Evolutionary conservation across 2,113 vertebrate species (phyloP), one percentile per base, ranked within the genome.

Genomic region (Beaufortia kweichowensis): DNA sequence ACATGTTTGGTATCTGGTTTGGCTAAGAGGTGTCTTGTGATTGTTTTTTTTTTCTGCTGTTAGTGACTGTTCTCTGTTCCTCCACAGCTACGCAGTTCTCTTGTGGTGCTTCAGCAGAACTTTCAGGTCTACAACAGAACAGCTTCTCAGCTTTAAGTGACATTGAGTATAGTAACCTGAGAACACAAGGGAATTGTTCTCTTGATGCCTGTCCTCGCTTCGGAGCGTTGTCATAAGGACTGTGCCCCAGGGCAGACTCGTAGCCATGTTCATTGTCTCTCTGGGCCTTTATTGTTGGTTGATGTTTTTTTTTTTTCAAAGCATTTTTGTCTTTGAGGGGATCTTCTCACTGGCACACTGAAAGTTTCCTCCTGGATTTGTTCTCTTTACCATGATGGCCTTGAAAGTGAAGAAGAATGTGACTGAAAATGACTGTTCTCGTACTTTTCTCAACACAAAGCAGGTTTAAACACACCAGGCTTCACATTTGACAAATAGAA

Each of bases 81-180:
- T 70, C 53, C 76, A 56, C 90, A 98, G 96, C 88, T 98, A 11
- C 96, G 95, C 82, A 93, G 63, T 57, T 97, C 96, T 79, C 92
- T 98, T 70, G 71, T 94, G 82, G 85, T 93, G 88, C 93, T 98
- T 63, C 96, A 98, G 85, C 91, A 92, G 85, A 96, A 91, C 85
- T 98, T 98, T 82, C 93, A 95, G 41, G 82, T 89, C 46, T 88
- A 92, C 81, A 97, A 95, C 86, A 92, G 79, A 81, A 95, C 94
- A 0, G 70, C 74, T 29, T 78, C 69, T 2, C 82, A 71, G 4
- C 77, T 88, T 68, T 91, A 87, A 91, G 6, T 39, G 39, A 11
- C 24, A 39, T 24, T 10, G 19, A 66, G 60, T 61, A 50, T 53
- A 17, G n/a, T 15, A 35, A 75, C 50, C 29, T 21, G 3, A 4